A percentile compares a stretch with the other conserved stretches of the same genome.
Conservation (phyloP, 2,797 vertebrate genomes). For the Valencia hispanica region DNA sequence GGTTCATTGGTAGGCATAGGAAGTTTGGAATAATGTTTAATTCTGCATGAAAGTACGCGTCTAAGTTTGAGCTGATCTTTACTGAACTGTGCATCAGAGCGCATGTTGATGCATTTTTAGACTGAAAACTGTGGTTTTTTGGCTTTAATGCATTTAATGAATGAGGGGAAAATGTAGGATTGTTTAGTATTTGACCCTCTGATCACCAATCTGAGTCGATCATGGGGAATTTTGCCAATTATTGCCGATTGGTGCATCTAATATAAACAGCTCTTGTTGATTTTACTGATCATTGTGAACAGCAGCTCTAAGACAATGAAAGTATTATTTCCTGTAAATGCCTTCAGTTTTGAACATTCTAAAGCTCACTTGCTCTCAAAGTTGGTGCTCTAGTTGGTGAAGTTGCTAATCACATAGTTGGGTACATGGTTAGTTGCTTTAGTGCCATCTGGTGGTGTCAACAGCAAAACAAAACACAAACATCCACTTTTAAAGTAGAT, state of each 20-base stretch:
- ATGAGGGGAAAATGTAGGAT: background rate
- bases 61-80: background rate
- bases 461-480: background rate
- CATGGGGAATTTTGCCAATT: background rate
- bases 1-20: background rate
- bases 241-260: background rate
- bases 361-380: background rate
- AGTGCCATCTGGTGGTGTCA: background rate
- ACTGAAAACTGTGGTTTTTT: background rate
- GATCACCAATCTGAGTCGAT: background rate
- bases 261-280: background rate
- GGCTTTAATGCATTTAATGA: background rate
- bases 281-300: background rate
- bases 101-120: background rate
- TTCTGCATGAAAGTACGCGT: background rate
- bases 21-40: background rate
- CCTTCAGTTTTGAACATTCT: no score
- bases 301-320: background rate
- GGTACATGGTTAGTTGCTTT: background rate
- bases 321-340: background rate
- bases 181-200: background rate
- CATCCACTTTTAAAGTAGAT: background rate
- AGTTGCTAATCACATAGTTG: background rate
- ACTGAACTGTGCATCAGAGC: no score
- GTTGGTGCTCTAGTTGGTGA: background rate